Percentiles rank a stretch among this genome's conserved stretches.
phyloP scores from a whole-genome alignment of 1,140 invertebrate species.

The Saccostrea echinata region DNA sequence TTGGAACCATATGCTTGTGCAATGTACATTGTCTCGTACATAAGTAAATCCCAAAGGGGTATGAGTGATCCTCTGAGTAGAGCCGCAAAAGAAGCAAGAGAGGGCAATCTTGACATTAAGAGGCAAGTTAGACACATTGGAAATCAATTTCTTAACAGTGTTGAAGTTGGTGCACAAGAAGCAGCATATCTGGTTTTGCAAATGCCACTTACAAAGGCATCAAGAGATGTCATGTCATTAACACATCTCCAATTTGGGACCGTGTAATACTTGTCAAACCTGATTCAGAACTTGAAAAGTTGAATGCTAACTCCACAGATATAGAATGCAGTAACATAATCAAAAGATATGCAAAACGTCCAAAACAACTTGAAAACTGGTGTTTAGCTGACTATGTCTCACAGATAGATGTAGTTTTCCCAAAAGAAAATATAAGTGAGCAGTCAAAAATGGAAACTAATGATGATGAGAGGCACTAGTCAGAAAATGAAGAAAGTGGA shows the following conservation, averaged over 20 bases:
- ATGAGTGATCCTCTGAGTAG: not conserved
- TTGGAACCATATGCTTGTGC: too few relatives aligned
- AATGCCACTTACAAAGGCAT: slow-evolving; percentile 50
- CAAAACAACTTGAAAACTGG: too few relatives aligned
- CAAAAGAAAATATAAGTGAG: slow-evolving; percentile 5
- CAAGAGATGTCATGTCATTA: slow-evolving; percentile 56
- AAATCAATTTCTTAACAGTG: slow-evolving; percentile 48
- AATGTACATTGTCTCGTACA: not conserved
- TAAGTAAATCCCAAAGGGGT: not conserved
- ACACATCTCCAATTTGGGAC: slow-evolving; percentile 50
- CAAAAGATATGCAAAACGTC: not conserved
- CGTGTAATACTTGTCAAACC: slow-evolving; percentile 32
- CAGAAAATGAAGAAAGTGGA: not conserved
- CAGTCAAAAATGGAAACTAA: not conserved
- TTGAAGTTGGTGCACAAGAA: slow-evolving; percentile 55
- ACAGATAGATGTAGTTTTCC: not conserved
- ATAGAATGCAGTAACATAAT: not conserved
- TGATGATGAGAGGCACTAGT: slow-evolving; percentile 7
- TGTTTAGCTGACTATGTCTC: too few relatives aligned
- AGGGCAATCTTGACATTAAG: too few relatives aligned
- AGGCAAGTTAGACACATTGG: slow-evolving; percentile 43
- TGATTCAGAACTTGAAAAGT: not conserved
- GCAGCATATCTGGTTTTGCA: slow-evolving; percentile 54
- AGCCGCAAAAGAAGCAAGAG: too few relatives aligned
- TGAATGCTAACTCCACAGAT: slow-evolving; percentile 44